Conservation (phyloP, 2,113 vertebrate genomes). For the Thomomys bottae region DNA sequence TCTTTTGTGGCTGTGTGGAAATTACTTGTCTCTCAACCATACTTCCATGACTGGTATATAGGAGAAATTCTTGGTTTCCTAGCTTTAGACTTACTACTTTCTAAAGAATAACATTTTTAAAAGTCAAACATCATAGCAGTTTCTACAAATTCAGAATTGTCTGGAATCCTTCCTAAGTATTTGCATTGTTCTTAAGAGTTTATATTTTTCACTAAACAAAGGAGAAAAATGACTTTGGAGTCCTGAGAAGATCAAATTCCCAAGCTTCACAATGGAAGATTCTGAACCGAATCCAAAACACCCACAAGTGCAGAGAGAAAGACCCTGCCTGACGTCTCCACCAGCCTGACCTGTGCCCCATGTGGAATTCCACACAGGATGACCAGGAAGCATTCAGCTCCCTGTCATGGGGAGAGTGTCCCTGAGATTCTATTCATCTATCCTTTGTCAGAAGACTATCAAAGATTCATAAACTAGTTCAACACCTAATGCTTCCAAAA, state of each 20-base stretch:
- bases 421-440: background rate
- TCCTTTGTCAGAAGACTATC: conserved; percentile 1
- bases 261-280: background rate
- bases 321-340: background rate
- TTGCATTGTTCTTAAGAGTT: background rate
- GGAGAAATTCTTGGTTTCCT: background rate
- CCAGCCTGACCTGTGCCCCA: background rate
- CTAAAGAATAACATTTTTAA: background rate
- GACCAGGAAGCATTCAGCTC: background rate
- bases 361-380: too few species aligned
- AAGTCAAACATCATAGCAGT: background rate
- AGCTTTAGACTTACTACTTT: background rate
- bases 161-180: background rate
- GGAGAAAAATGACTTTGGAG: conserved; percentile 6
- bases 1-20: background rate
- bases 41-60: background rate
- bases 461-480: background rate
- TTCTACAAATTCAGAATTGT: conserved; percentile 11
- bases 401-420: background rate
- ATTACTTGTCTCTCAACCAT: background rate
- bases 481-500: background rate
- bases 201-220: background rate
- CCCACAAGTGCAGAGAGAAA: background rate
- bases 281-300: background rate
- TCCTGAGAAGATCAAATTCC: background rate